Evolutionary conservation across 2,113 vertebrate species (phyloP).

Genomic region (Mohoua ochrocephala): DNA sequence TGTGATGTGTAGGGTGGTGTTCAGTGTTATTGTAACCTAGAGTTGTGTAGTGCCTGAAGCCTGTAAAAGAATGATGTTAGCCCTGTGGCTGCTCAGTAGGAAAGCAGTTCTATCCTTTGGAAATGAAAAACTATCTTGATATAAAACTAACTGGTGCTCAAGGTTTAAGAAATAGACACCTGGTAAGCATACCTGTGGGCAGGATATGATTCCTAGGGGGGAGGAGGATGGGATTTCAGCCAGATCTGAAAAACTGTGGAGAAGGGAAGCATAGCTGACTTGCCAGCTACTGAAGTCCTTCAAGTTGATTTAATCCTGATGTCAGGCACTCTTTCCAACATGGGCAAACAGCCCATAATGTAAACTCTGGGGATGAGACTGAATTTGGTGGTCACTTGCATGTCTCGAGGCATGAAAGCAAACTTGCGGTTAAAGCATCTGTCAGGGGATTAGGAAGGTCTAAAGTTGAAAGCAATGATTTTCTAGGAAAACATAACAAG

Average conservation of each 20-base stretch:
- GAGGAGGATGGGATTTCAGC: background rate
- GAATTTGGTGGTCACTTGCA: conserved; percentile 35
- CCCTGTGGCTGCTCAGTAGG: background rate
- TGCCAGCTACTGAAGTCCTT: background rate
- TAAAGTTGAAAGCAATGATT: conserved; percentile 62
- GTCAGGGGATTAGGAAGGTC: conserved; percentile 69
- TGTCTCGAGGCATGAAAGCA: conserved; percentile 31
- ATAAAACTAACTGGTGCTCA: background rate
- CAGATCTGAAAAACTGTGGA: background rate
- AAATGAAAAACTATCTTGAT: background rate
- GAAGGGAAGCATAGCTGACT: background rate
- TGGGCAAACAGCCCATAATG: conserved; percentile 55
- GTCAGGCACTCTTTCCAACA: background rate
- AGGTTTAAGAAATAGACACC: background rate
- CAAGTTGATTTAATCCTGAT: conserved; percentile 38
- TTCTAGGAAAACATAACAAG: conserved; percentile 38
- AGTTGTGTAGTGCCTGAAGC: background rate
- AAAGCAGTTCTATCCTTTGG: background rate
- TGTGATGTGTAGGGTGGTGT: background rate
- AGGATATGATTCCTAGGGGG: background rate
- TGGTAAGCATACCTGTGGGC: background rate
- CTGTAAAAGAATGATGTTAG: background rate
- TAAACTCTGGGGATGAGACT: conserved; percentile 38
- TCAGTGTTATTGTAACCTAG: background rate
- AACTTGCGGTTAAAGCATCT: conserved; percentile 67